These are phyloP conservation scores for Paraplagusia blochii DNA, from an alignment of 2,113 vertebrate genomes.

Conservation along the genomic window DNA sequence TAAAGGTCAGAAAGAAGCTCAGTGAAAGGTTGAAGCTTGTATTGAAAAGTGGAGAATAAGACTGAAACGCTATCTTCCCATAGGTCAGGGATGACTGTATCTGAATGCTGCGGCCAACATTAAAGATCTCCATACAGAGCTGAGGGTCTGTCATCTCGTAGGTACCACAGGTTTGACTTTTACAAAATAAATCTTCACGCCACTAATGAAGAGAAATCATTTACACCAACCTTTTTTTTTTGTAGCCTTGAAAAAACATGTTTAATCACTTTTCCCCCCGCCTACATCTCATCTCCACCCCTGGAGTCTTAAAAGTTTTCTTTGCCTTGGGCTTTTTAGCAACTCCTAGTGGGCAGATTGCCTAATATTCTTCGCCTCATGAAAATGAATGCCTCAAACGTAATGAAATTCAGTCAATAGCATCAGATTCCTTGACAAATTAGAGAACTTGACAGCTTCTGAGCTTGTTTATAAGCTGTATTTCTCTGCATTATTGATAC, in stretches of 20 bases:
- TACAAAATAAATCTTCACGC: not conserved
- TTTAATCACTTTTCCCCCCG: not conserved
- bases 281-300: not conserved
- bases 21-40: constrained; percentile 45
- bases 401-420: constrained; percentile 49
- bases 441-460: constrained; percentile 38
- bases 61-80: constrained; percentile 36
- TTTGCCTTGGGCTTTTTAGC: constrained; percentile 57
- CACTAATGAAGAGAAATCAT: not conserved
- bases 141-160: not conserved
- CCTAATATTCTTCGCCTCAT: constrained; percentile 23
- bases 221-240: not conserved
- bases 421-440: constrained; percentile 43
- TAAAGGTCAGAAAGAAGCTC: constrained; percentile 67
- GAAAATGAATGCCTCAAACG: constrained; percentile 49
- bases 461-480: constrained; percentile 43
- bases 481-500: constrained; percentile 45
- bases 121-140: not conserved
- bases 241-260: constrained; percentile 7
- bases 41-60: constrained; percentile 37
- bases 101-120: not conserved
- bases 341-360: constrained; percentile 67
- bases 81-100: constrained; percentile 26
- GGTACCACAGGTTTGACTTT: not conserved
- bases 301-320: constrained; percentile 8